phyloP scores from a whole-genome alignment of 2,113 vertebrate genomes.

The Phalacrocorax aristotelis region DNA sequence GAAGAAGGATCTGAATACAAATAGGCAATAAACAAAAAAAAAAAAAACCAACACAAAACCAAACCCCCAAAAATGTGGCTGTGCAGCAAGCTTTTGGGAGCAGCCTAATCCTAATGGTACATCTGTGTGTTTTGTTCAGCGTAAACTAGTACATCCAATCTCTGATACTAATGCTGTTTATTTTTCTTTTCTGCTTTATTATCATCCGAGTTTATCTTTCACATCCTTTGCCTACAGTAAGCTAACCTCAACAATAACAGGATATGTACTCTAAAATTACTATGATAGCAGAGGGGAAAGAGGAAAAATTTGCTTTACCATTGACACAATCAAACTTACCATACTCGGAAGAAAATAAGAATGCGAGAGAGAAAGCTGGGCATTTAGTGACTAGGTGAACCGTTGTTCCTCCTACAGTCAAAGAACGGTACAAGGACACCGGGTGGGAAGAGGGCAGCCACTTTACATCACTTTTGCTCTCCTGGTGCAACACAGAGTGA shows the following conservation, averaged over 20 bases:
- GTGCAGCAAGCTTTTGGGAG: not conserved
- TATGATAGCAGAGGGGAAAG: not conserved
- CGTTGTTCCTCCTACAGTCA: not conserved
- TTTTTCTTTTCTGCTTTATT: slow-evolving; percentile 14
- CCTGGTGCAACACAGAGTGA: not conserved
- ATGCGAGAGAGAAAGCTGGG: not conserved
- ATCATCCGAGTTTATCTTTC: not conserved
- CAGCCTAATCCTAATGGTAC: not conserved
- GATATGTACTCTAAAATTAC: not conserved
- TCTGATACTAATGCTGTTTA: not conserved
- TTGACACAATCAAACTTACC: not conserved
- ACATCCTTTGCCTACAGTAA: not conserved
- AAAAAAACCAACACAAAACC: not conserved
- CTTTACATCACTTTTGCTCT: not conserved
- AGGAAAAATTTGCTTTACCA: not conserved
- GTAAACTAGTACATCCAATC: not conserved
- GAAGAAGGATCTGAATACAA: not conserved
- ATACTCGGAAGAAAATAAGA: not conserved
- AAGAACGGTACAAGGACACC: not conserved
- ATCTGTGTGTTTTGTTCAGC: not conserved
- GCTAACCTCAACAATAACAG: not conserved
- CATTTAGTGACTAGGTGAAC: not conserved
- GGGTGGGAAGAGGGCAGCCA: not conserved
- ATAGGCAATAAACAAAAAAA: not conserved
- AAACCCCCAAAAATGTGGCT: not conserved